A percentile compares a stretch with the other conserved stretches of the same genome.
Evolutionary conservation across 2,113 vertebrate genomes (phyloP).

Genomic region (Anarhynchus alexandrinus): DNA sequence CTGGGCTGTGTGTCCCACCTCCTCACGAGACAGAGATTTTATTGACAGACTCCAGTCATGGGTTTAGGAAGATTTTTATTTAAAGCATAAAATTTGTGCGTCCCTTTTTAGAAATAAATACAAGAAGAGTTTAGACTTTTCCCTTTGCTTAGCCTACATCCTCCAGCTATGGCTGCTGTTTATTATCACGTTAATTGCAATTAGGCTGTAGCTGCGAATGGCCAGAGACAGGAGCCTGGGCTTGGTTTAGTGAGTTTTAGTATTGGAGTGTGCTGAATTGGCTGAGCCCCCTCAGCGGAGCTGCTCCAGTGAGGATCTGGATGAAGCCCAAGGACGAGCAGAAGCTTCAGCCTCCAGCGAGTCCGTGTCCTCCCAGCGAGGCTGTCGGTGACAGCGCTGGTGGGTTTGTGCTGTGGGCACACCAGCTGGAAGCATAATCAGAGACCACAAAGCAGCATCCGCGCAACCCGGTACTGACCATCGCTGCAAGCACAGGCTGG

Average conservation of each 20-base stretch:
- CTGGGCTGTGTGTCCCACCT: fast-evolving
- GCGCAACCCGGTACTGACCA: fast-evolving
- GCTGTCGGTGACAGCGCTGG: fast-evolving
- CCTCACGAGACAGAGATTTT: neutral
- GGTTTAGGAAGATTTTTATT: conserved; percentile 46
- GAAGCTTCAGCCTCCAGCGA: neutral
- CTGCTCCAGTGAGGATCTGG: neutral
- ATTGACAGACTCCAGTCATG: neutral
- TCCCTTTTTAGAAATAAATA: neutral
- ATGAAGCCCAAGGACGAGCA: neutral
- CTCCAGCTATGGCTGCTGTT: neutral
- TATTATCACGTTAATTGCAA: neutral
- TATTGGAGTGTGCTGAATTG: neutral
- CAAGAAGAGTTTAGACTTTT: neutral
- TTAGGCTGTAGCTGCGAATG: neutral
- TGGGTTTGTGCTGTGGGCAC: neutral
- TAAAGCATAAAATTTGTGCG: neutral
- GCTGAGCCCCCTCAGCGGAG: neutral
- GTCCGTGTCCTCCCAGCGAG: fast-evolving
- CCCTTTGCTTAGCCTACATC: neutral
- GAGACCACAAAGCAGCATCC: neutral
- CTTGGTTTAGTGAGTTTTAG: conserved; percentile 70
- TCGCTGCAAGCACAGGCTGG: neutral
- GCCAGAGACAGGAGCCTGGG: neutral
- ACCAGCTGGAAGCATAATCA: neutral